Percentiles rank a stretch among this genome's conserved stretches.
These are phyloP conservation scores for Pelodytes ibericus DNA, from an alignment of 2,797 vertebrate species.

Conservation along the genomic window DNA sequence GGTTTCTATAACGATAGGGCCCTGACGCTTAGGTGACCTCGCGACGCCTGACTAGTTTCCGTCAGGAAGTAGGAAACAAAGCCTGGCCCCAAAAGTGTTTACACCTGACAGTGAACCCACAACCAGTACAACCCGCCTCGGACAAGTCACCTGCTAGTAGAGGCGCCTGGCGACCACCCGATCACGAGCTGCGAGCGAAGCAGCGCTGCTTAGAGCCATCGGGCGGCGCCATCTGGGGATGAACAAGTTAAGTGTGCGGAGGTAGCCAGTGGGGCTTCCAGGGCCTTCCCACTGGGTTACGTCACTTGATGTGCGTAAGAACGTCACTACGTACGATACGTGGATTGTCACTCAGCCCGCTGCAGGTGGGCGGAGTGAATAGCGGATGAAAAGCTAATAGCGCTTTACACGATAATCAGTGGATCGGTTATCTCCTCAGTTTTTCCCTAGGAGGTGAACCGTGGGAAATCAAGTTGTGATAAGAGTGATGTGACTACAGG, in stretches of 20 bases:
- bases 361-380: no score
- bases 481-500: no score
- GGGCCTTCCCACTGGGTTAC: slow-evolving; percentile 27
- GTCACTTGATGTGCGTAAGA: background rate
- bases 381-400: no score
- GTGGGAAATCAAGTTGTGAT: no score
- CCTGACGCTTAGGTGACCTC: background rate
- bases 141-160: slow-evolving; percentile 17
- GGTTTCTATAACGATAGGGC: no score
- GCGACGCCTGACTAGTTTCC: background rate
- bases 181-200: slow-evolving; percentile 19
- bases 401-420: no score
- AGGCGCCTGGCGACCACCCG: slow-evolving; percentile 8
- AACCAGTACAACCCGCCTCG: background rate
- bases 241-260: slow-evolving; percentile 38
- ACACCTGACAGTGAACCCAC: background rate
- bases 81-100: background rate
- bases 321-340: no score
- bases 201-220: slow-evolving; percentile 6
- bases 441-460: no score
- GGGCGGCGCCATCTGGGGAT: slow-evolving; percentile 29
- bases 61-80: background rate
- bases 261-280: slow-evolving; percentile 1
- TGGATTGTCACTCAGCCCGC: no score
- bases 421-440: no score